Percentiles rank a stretch among this genome's conserved stretches.
Conservation (phyloP, 2,113 vertebrate species). For the Circaetus cinerascens region DNA sequence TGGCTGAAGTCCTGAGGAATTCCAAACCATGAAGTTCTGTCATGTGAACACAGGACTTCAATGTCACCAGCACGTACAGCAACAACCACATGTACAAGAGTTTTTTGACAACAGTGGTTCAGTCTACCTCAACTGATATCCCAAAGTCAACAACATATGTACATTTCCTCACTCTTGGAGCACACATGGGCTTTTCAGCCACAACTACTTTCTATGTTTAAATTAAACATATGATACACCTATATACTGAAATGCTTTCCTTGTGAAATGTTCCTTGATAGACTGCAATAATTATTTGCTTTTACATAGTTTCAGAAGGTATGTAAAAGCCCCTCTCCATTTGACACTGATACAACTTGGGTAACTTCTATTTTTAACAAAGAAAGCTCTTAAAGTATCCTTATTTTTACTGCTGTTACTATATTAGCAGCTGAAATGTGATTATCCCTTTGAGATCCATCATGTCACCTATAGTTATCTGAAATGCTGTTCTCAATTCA, state of each 20-base stretch:
- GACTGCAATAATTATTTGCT: not conserved
- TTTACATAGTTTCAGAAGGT: not conserved
- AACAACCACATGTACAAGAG: not conserved
- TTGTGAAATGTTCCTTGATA: not conserved
- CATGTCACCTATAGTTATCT: not conserved
- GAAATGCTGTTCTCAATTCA: not conserved
- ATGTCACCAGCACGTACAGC: not conserved
- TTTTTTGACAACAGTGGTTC: not conserved
- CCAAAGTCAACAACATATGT: not conserved
- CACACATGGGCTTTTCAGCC: not conserved
- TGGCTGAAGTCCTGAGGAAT: not conserved
- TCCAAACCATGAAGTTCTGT: not conserved
- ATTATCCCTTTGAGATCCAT: slow-evolving; percentile 13
- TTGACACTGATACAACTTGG: not conserved
- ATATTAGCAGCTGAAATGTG: not conserved
- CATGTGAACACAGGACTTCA: not conserved
- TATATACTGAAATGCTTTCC: not conserved
- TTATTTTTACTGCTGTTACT: not conserved
- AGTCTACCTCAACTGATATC: not conserved
- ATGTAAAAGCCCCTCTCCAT: not conserved
- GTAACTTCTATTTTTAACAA: not conserved
- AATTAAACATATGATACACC: not conserved
- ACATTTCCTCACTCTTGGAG: not conserved
- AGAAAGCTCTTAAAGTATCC: not conserved
- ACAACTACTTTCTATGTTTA: not conserved